phyloP scores from a whole-genome alignment of 2,113 vertebrate species.

The Tauraco erythrolophus region DNA sequence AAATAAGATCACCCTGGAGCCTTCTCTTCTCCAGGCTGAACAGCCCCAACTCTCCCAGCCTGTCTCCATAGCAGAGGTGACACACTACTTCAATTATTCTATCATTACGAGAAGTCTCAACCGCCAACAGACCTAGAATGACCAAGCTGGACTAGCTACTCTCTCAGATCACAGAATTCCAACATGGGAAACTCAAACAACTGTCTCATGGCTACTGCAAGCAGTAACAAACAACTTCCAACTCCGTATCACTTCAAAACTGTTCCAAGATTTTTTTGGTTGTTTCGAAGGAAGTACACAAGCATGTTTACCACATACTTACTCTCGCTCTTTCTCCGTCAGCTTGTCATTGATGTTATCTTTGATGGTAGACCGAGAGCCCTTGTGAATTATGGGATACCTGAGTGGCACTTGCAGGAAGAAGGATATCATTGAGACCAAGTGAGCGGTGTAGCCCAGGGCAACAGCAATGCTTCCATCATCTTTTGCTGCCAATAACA shows the following conservation, averaged over 20 bases:
- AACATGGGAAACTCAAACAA: neutral
- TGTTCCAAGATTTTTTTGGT: neutral
- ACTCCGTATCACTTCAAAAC: fast-evolving
- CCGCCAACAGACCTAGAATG: neutral
- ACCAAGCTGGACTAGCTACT: neutral
- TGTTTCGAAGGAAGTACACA: neutral
- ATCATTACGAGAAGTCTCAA: neutral
- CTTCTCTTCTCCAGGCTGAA: too few relatives aligned
- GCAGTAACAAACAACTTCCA: neutral
- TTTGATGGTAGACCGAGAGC: slow-evolving; percentile 94
- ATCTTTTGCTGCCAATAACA: slow-evolving; percentile 87
- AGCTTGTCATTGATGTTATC: slow-evolving; percentile 98
- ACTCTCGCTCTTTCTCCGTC: slow-evolving; percentile 97
- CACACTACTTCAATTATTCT: neutral
- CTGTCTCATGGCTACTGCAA: fast-evolving
- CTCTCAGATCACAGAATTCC: neutral
- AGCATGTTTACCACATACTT: slow-evolving; percentile 69
- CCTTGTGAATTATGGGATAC: slow-evolving; percentile 96
- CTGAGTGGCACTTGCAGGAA: slow-evolving; percentile 97
- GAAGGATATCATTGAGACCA: slow-evolving; percentile 97
- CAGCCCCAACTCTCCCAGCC: too few relatives aligned
- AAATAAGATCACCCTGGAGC: too few relatives aligned
- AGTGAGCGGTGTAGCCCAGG: slow-evolving; percentile 95
- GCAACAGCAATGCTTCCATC: slow-evolving; percentile 96
- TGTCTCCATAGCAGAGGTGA: too few relatives aligned